phyloP scores from a whole-genome alignment of 2,888 invertebrate genomes.

The Agonopterix alstromeriana region DNA sequence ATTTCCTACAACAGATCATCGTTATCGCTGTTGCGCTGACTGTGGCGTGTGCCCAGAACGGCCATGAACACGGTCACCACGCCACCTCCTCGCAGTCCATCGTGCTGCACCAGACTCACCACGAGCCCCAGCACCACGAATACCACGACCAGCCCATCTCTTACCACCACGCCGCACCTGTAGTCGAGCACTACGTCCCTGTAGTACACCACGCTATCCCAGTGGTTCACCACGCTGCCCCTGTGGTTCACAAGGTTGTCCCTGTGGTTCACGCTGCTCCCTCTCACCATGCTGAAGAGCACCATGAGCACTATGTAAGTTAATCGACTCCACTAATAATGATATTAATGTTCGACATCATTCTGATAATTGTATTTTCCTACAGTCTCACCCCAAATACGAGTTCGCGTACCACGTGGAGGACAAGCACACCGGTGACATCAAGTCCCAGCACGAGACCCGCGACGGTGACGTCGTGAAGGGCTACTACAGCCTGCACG shows the following conservation, averaged over 20 bases:
- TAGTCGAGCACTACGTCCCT: no score
- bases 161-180: constrained; percentile 10
- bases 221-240: constrained; percentile 13
- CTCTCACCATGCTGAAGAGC: constrained; percentile 5
- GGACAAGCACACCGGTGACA: constrained; percentile 62
- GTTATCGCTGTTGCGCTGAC: constrained; percentile 14
- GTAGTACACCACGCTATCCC: constrained; percentile 7
- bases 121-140: constrained; percentile 8
- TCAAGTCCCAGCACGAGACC: constrained; percentile 80
- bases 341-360: background rate
- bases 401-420: constrained; percentile 55
- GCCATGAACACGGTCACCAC: constrained; percentile 12
- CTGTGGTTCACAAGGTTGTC: constrained; percentile 5
- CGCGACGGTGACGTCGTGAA: constrained; percentile 80
- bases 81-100: constrained; percentile 17
- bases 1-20: constrained; percentile 8
- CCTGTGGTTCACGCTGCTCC: constrained; percentile 5
- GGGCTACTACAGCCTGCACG: constrained; percentile 66
- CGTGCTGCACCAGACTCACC: constrained; percentile 11
- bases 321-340: background rate
- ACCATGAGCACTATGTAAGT: constrained; percentile 42
- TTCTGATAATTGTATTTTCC: constrained; percentile 5
- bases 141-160: constrained; percentile 18
- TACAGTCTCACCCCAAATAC: constrained; percentile 65
- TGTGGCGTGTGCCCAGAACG: constrained; percentile 28